Percentiles rank a stretch among this genome's conserved stretches.
These are phyloP conservation scores for Lycocorax pyrrhopterus DNA, from an alignment of 2,113 vertebrate species.

Conservation along the genomic window DNA sequence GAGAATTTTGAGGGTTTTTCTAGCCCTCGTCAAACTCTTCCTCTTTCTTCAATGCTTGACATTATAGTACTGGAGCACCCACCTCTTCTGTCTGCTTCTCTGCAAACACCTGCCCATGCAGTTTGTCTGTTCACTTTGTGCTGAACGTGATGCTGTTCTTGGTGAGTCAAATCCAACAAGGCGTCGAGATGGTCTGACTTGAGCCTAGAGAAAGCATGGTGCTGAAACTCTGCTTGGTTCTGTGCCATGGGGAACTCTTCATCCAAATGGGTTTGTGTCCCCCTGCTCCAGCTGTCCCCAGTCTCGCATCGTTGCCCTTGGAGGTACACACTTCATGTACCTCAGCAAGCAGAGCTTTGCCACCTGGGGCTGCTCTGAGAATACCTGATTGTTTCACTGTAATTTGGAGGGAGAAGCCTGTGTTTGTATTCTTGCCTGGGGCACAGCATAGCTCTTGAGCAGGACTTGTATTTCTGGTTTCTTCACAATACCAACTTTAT, in stretches of 20 bases:
- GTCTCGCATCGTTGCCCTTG: accelerated
- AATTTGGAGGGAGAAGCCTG: not conserved
- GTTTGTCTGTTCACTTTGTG: not conserved
- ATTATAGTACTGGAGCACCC: not conserved
- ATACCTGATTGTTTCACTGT: not conserved
- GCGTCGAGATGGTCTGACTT: not conserved
- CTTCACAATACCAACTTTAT: conserved; percentile 9
- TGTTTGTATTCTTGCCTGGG: not conserved
- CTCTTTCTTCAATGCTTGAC: not conserved
- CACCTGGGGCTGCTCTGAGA: not conserved
- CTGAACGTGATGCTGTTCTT: not conserved
- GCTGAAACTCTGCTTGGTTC: not conserved
- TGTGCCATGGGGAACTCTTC: not conserved
- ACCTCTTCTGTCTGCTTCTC: not conserved
- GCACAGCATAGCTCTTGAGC: not conserved
- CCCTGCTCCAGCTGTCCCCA: not conserved
- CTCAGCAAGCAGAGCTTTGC: not conserved
- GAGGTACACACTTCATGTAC: not conserved
- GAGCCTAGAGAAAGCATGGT: not conserved
- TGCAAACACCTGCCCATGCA: not conserved
- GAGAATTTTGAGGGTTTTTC: not conserved
- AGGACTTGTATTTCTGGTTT: conserved; percentile 56
- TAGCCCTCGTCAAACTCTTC: not conserved
- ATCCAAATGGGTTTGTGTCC: not conserved
- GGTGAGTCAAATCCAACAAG: not conserved